Evolutionary conservation across 1,140 invertebrate genomes (phyloP).

Genomic region (Pseudoatta argentina): DNA sequence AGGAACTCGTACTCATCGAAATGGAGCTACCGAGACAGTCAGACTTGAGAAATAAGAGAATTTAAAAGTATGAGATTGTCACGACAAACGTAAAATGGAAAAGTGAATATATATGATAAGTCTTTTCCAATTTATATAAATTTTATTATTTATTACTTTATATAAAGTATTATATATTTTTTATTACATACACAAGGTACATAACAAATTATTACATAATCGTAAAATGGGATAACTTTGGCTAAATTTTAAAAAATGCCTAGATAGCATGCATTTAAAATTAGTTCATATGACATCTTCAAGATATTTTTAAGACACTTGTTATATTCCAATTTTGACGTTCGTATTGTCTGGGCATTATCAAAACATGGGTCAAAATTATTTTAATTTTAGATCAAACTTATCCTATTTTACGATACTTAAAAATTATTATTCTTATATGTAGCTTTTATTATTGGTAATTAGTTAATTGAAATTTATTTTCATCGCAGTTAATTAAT

Average conservation of each 20-base stretch:
- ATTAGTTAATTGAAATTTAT: constrained; percentile 20
- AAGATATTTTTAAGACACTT: too few relatives aligned
- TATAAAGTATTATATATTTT: not conserved
- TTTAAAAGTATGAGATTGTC: not conserved
- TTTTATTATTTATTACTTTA: constrained; percentile 3
- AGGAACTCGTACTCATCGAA: constrained; percentile 42
- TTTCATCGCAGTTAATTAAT: not conserved
- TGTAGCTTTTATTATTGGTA: not conserved
- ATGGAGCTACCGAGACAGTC: constrained; percentile 3
- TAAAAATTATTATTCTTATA: not conserved
- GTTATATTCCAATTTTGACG: too few relatives aligned
- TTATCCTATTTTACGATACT: not conserved
- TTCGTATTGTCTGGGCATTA: too few relatives aligned
- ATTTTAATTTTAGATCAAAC: too few relatives aligned
- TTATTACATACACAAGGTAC: not conserved
- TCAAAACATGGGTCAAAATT: too few relatives aligned
- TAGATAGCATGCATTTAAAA: too few relatives aligned
- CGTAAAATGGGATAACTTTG: too few relatives aligned
- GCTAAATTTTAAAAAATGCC: too few relatives aligned
- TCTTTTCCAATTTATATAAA: not conserved
- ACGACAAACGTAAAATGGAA: not conserved
- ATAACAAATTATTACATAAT: not conserved
- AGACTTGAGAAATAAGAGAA: not conserved
- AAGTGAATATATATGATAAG: not conserved
- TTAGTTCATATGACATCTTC: too few relatives aligned